A percentile compares a stretch with the other conserved stretches of the same genome.
These are phyloP conservation scores for Conger conger DNA, from an alignment of 2,113 vertebrate species.

Conservation along the genomic window DNA sequence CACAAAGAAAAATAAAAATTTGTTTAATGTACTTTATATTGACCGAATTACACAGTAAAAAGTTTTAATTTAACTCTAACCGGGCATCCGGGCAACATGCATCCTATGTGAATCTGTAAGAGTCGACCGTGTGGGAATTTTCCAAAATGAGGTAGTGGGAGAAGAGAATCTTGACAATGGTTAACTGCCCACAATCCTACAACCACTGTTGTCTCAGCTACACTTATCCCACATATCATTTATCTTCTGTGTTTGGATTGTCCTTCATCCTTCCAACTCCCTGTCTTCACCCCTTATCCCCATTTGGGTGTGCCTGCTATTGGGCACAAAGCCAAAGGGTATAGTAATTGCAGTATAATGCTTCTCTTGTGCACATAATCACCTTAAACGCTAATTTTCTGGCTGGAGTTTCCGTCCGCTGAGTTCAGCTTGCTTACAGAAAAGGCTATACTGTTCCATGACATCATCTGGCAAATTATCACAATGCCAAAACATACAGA, in stretches of 20 bases:
- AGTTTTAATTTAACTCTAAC: no score
- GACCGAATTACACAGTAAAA: neutral
- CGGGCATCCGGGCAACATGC: no score
- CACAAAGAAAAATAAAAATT: neutral
- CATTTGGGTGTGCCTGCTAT: no score
- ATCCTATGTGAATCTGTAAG: no score
- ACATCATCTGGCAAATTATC: neutral
- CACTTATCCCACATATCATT: neutral
- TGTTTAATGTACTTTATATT: neutral
- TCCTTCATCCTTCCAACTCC: no score
- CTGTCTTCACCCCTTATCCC: no score
- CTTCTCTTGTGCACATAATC: neutral
- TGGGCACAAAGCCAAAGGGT: no score
- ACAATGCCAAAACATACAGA: neutral
- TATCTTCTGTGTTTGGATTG: neutral
- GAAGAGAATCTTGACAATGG: neutral
- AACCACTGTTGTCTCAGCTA: neutral
- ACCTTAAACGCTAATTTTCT: neutral
- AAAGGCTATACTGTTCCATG: neutral
- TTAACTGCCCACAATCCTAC: neutral
- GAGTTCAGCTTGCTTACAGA: neutral
- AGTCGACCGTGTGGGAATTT: neutral
- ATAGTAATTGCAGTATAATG: neutral
- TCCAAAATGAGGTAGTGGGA: neutral
- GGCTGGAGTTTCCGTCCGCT: neutral